Base-by-base conservation (phyloP, 2,113 vertebrate genomes). In the Pluvialis apricaria region DNA sequence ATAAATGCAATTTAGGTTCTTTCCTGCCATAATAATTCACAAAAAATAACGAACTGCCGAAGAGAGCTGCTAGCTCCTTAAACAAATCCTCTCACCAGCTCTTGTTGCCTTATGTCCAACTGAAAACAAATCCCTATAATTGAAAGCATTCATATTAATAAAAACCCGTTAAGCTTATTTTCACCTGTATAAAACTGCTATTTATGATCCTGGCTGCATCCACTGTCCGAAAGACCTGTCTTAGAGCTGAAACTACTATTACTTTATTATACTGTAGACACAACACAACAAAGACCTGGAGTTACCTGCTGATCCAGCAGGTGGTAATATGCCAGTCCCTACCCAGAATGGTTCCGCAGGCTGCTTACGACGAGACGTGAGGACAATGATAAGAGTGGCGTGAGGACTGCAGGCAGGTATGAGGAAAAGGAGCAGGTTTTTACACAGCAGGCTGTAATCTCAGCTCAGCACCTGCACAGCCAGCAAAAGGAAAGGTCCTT, bases 381-480 rank as follows among this genome's bases (percentile, higher is more conserved):
- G 60, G 77, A 86, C 55, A 62, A 12, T 5, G 44, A 92, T 78
- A 42, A 52, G 28, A 14, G 5, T 45, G 26, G 29, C 32, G 6
- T 60, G 86, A 75, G 92, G 83, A 78, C 42, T 52, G 72, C 68
- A 79, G 58, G 86, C 49, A 79, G 70, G 76, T 88, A 71, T 2
- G 6, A 86, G 38, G 45, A 62, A 88, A 80, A 90, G 8, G 44
- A 38, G 68, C 55, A 70, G 49, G 7, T 57, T 94, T 84, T 76
- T 29, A 49, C 57, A 65, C 86, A 82, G 88, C 49, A 73, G 78
- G 40, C 49, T 76, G 69, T 69, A 96, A 96, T 95, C 92, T 94
- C 91, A 57, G 45, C 58, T 87, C 83, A 61, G 69, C 95, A 97
- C 91, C 92, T 94, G 91, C 86, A 61, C 32, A 69, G 44, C 34